phyloP scores from a whole-genome alignment of 2,797 vertebrate species.

The Chanos chanos region DNA sequence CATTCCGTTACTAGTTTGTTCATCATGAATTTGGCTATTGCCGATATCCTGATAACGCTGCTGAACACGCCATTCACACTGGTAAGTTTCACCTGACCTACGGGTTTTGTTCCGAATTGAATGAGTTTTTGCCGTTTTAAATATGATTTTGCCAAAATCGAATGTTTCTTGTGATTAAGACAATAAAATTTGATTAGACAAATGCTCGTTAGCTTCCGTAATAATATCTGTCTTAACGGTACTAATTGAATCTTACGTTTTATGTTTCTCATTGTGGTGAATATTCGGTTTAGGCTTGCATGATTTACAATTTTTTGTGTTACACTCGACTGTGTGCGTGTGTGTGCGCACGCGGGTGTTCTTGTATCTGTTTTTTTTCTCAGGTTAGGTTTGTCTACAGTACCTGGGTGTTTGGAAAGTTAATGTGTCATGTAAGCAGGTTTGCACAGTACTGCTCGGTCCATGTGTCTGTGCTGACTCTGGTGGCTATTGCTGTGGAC shows the following conservation, averaged over 20 bases:
- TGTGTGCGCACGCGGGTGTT: too few relatives aligned
- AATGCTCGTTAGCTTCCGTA: too few relatives aligned
- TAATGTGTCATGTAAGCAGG: constrained; percentile 74
- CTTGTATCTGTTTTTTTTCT: background rate
- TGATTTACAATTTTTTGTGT: background rate
- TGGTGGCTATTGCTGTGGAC: constrained; percentile 75
- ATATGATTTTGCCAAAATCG: too few relatives aligned
- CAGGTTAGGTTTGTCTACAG: constrained; percentile 77
- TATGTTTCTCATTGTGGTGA: too few relatives aligned
- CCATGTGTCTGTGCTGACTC: constrained; percentile 73
- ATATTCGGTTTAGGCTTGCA: background rate
- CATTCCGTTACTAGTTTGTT: constrained; percentile 72
- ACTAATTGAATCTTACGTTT: too few relatives aligned
- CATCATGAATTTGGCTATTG: constrained; percentile 69
- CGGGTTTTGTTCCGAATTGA: background rate
- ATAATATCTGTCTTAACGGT: too few relatives aligned
- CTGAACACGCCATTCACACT: constrained; percentile 75
- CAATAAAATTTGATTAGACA: too few relatives aligned
- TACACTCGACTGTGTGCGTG: background rate
- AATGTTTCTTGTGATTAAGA: too few relatives aligned
- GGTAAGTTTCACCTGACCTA: constrained; percentile 60
- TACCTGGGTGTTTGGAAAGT: constrained; percentile 74
- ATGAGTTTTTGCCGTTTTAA: background rate
- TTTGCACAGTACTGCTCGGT: constrained; percentile 79
- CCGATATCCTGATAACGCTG: constrained; percentile 71